Percentiles rank a stretch among this genome's conserved stretches.
Conservation (phyloP, 2,888 invertebrate genomes). For the Megamerina dolium region DNA sequence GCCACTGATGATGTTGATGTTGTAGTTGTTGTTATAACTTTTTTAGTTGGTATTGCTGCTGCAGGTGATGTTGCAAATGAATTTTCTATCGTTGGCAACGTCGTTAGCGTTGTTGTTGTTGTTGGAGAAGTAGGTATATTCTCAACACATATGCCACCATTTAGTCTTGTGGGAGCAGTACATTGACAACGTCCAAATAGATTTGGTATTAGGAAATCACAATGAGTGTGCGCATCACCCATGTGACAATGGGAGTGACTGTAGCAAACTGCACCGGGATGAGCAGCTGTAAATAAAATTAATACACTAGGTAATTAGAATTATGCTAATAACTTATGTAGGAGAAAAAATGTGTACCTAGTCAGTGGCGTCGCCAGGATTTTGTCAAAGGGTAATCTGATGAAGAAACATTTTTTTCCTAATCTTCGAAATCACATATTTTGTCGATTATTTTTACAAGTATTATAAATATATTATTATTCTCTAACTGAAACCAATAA, state of each 20-base stretch:
- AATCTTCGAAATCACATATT: too few relatives aligned
- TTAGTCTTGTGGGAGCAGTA: constrained; percentile 60
- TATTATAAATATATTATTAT: too few relatives aligned
- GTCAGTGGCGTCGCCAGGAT: too few relatives aligned
- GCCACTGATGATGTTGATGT: constrained; percentile 15
- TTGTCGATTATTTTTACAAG: too few relatives aligned
- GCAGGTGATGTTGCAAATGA: constrained; percentile 21
- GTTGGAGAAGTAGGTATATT: constrained; percentile 7
- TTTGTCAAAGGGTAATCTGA: too few relatives aligned
- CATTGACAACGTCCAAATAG: constrained; percentile 85
- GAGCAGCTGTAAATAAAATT: constrained; percentile 66
- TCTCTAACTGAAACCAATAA: too few relatives aligned
- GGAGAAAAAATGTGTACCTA: too few relatives aligned
- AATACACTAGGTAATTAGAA: constrained; percentile 7
- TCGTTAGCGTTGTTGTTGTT: constrained; percentile 15
- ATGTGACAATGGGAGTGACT: constrained; percentile 83
- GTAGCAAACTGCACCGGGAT: constrained; percentile 81
- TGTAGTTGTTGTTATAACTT: constrained; percentile 17
- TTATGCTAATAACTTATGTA: background rate
- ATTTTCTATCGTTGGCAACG: constrained; percentile 16
- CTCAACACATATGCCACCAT: constrained; percentile 60
- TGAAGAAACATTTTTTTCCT: too few relatives aligned
- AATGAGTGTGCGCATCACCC: constrained; percentile 76
- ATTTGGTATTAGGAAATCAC: constrained; percentile 84
- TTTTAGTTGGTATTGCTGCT: constrained; percentile 10